These are phyloP conservation scores for Eleutherodactylus coqui DNA, from an alignment of 2,797 vertebrate species.

Conservation along the genomic window DNA sequence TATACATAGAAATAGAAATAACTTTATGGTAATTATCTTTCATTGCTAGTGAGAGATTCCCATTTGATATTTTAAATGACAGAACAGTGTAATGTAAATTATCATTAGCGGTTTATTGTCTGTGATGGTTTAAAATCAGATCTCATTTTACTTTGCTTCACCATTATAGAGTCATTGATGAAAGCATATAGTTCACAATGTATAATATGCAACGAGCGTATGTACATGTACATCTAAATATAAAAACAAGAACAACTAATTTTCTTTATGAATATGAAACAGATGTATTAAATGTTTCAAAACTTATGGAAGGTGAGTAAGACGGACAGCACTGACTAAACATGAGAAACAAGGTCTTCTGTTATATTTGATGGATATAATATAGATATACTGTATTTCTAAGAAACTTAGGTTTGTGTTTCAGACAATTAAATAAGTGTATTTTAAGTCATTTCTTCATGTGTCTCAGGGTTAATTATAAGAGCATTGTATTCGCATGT, in stretches of 20 bases:
- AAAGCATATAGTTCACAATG: conserved; percentile 50
- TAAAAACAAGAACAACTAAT: conserved; percentile 44
- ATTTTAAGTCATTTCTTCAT: neutral
- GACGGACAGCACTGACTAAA: neutral
- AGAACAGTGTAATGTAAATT: conserved; percentile 57
- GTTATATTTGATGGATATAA: neutral
- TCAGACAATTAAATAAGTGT: neutral
- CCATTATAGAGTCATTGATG: conserved; percentile 54
- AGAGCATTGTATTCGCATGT: no score
- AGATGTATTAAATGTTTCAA: conserved; percentile 18
- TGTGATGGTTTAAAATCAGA: conserved; percentile 49
- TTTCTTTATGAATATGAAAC: conserved; percentile 37
- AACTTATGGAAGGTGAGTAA: neutral
- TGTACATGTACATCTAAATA: conserved; percentile 39
- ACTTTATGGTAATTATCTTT: conserved; percentile 41
- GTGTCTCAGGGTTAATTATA: no score
- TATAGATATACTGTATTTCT: neutral
- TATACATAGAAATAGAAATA: conserved; percentile 36
- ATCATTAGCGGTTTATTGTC: conserved; percentile 60
- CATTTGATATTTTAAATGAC: conserved; percentile 52
- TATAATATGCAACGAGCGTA: conserved; percentile 41
- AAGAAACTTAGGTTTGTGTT: neutral
- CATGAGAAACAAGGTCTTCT: no score
- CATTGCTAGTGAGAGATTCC: conserved; percentile 14
- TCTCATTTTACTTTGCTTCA: conserved; percentile 52